phyloP scores from a whole-genome alignment of 2,888 invertebrate species.

The Leptopterna dolabrata region DNA sequence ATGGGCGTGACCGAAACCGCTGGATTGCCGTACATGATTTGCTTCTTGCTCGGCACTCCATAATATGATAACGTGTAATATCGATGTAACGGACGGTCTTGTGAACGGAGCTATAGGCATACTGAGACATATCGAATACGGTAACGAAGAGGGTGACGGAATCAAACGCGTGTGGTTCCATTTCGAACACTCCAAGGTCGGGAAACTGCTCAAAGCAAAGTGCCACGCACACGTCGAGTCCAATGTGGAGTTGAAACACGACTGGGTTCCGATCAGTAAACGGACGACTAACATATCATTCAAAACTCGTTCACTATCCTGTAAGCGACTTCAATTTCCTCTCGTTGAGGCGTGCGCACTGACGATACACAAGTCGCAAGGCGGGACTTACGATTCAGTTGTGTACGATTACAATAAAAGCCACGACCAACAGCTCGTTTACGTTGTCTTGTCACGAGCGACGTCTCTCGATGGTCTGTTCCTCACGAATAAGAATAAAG shows the following conservation, averaged over 20 bases:
- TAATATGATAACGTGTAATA: slow-evolving; percentile 22
- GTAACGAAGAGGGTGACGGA: too few species aligned
- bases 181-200: background rate
- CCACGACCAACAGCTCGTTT: slow-evolving; percentile 15
- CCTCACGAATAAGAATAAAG: background rate
- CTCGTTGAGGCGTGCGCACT: slow-evolving; percentile 40
- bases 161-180: background rate
- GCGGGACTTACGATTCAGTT: slow-evolving; percentile 31
- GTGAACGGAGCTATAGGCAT: slow-evolving; percentile 15
- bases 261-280: slow-evolving; percentile 14
- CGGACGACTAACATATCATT: slow-evolving; percentile 26
- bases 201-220: slow-evolving; percentile 10
- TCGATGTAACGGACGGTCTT: background rate
- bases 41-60: background rate
- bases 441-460: background rate
- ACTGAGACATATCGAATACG: background rate
- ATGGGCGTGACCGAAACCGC: background rate
- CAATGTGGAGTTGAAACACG: background rate
- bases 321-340: slow-evolving; percentile 20
- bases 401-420: slow-evolving; percentile 53
- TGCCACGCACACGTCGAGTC: background rate
- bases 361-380: slow-evolving; percentile 50
- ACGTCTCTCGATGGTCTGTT: background rate
- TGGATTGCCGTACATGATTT: background rate
- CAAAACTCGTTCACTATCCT: background rate